phyloP scores from a whole-genome alignment of 2,888 invertebrate genomes.

The Orthosia cruda region DNA sequence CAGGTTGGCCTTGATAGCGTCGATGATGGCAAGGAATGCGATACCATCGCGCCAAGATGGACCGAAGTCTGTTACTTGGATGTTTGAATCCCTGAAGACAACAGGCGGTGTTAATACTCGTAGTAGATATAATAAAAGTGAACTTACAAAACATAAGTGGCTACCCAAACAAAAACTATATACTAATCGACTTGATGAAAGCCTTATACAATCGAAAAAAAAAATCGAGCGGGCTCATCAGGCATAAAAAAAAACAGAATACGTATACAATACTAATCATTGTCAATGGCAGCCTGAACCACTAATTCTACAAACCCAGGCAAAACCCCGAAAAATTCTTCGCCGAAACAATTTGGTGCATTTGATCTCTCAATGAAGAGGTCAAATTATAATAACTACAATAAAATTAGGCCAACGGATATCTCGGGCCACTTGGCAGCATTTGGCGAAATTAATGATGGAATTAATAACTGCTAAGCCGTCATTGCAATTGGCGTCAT shows the following conservation, averaged over 20 bases:
- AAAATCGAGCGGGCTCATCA: too few relatives aligned
- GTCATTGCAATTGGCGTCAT: slow-evolving; percentile 37
- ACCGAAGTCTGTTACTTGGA: slow-evolving; percentile 98
- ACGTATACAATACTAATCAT: too few relatives aligned
- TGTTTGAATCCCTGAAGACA: slow-evolving; percentile 94
- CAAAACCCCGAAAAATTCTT: not conserved
- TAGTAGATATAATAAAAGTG: too few relatives aligned
- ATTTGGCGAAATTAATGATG: slow-evolving; percentile 53
- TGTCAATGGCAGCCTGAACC: too few relatives aligned
- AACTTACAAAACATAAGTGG: too few relatives aligned
- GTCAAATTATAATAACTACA: slow-evolving; percentile 43
- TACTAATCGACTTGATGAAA: too few relatives aligned
- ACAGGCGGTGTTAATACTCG: not conserved
- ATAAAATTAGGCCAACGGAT: slow-evolving; percentile 47
- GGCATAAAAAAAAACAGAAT: too few relatives aligned
- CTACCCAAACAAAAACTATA: too few relatives aligned
- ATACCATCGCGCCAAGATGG: slow-evolving; percentile 99
- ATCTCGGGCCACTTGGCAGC: slow-evolving; percentile 57
- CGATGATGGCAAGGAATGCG: slow-evolving; percentile 98
- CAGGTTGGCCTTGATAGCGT: slow-evolving; percentile 98
- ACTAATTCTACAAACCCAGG: not conserved
- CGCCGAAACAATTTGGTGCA: slow-evolving; percentile 22
- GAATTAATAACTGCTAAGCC: slow-evolving; percentile 51
- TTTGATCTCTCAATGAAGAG: slow-evolving; percentile 27
- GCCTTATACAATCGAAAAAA: too few relatives aligned